A percentile compares a stretch with the other conserved stretches of the same genome.
Conservation (phyloP, 2,113 vertebrate genomes). For the Cephalopterus ornatus region DNA sequence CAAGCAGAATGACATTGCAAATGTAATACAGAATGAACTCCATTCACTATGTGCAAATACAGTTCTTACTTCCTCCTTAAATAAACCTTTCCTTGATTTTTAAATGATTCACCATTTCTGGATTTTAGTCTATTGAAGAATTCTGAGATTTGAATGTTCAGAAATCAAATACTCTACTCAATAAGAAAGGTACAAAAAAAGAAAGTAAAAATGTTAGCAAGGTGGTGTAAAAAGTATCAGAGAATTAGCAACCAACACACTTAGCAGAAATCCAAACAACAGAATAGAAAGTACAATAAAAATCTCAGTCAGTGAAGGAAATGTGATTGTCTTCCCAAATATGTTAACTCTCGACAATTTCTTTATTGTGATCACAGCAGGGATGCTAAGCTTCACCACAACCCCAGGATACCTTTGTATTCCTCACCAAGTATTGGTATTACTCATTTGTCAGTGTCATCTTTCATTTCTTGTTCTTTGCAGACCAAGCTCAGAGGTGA, state of each 20-base stretch:
- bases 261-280: not conserved
- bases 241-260: conserved; percentile 20
- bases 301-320: conserved; percentile 4
- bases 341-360: not conserved
- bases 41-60: not conserved
- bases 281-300: conserved; percentile 11
- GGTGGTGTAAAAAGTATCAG: not conserved
- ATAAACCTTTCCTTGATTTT: not conserved
- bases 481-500: not conserved
- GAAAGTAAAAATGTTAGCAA: not conserved
- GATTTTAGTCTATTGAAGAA: not conserved
- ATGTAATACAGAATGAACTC: not conserved
- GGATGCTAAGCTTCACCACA: not conserved
- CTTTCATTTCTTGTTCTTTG: not conserved
- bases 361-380: not conserved
- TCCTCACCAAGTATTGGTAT: not conserved
- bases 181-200: not conserved
- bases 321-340: not conserved
- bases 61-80: not conserved
- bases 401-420: not conserved
- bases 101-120: not conserved
- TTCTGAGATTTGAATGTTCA: not conserved
- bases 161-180: not conserved
- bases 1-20: not conserved
- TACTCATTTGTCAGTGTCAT: not conserved